Percentiles rank a stretch among this genome's conserved stretches.
These are phyloP conservation scores for Hetaerina titia DNA, from an alignment of 2,888 invertebrate species.

Conservation along the genomic window DNA sequence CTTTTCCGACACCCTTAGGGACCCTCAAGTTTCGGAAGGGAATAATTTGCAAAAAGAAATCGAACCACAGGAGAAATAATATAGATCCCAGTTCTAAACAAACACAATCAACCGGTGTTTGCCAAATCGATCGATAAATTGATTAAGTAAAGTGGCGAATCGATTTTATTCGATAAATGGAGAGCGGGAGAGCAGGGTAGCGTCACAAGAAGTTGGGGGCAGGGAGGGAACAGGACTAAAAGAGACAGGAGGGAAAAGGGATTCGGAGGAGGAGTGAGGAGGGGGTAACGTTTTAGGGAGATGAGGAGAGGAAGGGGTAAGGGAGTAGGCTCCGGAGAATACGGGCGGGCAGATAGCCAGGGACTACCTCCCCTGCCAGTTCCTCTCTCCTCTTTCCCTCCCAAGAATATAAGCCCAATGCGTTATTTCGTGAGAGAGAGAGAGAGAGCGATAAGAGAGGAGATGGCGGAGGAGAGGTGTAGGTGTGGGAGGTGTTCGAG, in stretches of 20 bases:
- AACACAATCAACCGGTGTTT: conserved; percentile 8
- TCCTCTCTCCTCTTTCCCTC: neutral
- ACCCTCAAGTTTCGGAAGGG: neutral
- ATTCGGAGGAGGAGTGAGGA: neutral
- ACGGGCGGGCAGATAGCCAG: neutral
- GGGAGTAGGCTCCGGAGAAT: neutral
- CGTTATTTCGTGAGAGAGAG: neutral
- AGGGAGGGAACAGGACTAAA: neutral
- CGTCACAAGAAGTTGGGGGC: neutral
- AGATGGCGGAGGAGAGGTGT: too few species aligned
- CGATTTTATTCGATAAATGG: conserved; percentile 32
- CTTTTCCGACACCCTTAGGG: neutral
- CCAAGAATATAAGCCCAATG: neutral
- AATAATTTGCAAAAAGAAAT: neutral
- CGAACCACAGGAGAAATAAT: neutral
- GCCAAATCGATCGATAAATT: conserved; percentile 38
- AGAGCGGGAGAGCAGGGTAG: neutral
- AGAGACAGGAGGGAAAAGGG: neutral
- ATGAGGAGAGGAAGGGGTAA: neutral
- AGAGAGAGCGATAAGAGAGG: neutral
- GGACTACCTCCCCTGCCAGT: neutral
- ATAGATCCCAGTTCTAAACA: neutral
- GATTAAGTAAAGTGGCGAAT: conserved; percentile 24
- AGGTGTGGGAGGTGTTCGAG: too few species aligned
- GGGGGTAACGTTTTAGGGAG: neutral